These are phyloP conservation scores for Leucoraja erinaceus DNA, from an alignment of 2,113 vertebrate genomes.

Conservation along the genomic window DNA sequence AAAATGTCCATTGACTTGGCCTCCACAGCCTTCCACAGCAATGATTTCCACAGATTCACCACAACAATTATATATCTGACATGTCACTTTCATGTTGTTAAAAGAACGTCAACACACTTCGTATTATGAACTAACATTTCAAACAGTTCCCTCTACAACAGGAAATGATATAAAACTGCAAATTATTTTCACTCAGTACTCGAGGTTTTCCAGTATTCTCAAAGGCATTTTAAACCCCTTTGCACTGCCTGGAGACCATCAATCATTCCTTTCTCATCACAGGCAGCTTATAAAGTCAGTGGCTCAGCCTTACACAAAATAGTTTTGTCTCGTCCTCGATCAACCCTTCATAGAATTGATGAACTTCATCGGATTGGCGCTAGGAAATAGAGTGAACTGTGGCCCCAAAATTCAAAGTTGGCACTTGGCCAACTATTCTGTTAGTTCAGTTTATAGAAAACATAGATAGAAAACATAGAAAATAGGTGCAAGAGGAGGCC, in stretches of 20 bases:
- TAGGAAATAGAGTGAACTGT: not conserved
- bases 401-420: not conserved
- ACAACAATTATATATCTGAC: not conserved
- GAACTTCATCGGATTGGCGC: not conserved
- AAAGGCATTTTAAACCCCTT: not conserved
- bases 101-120: not conserved
- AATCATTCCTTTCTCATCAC: not conserved
- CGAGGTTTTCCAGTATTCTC: not conserved
- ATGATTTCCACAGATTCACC: too few relatives aligned
- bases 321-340: not conserved
- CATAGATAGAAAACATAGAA: too few relatives aligned
- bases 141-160: not conserved
- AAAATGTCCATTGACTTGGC: too few relatives aligned
- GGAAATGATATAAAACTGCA: not conserved
- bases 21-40: too few relatives aligned
- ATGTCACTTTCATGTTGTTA: not conserved
- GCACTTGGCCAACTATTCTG: not conserved
- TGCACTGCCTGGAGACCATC: not conserved
- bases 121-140: not conserved
- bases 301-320: not conserved
- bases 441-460: not conserved
- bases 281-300: not conserved
- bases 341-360: not conserved
- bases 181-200: not conserved
- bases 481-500: too few relatives aligned